phyloP scores from a whole-genome alignment of 2,113 vertebrate genomes.

The Ovis aries region DNA sequence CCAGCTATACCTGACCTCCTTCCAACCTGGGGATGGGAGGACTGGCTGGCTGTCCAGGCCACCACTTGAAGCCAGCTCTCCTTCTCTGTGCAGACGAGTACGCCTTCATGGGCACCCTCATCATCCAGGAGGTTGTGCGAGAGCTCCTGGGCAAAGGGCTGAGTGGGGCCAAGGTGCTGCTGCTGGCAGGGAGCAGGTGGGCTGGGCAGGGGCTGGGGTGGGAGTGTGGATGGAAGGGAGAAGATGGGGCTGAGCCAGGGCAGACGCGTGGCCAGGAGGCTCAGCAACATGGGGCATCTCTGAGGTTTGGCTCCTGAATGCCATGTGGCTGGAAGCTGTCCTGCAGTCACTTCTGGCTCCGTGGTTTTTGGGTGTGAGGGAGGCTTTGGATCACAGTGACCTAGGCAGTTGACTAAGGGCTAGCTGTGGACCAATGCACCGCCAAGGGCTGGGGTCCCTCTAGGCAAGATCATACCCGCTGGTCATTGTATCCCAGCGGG shows the following conservation, averaged over 20 bases:
- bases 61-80: not conserved
- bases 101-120: slow-evolving; percentile 97
- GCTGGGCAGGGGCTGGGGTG: not conserved
- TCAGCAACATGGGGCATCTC: fast-evolving
- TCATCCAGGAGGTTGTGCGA: slow-evolving; percentile 95
- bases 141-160: slow-evolving; percentile 92
- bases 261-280: not conserved
- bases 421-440: fast-evolving
- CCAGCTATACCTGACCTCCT: no score
- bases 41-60: not conserved
- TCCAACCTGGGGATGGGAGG: not conserved
- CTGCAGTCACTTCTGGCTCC: not conserved
- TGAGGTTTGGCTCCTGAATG: not conserved
- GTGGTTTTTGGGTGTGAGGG: not conserved
- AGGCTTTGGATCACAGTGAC: not conserved
- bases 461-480: fast-evolving
- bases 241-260: not conserved
- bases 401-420: not conserved
- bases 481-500: no score
- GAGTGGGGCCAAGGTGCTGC: slow-evolving; percentile 91
- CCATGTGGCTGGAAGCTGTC: not conserved
- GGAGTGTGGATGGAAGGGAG: fast-evolving
- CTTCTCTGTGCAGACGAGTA: slow-evolving; percentile 84
- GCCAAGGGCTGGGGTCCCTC: not conserved
- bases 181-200: slow-evolving; percentile 97